Evolutionary conservation across 2,113 vertebrate species (phyloP), one percentile per base, ranked within the genome.

Genomic region (Brienomyrus longianalis): DNA sequence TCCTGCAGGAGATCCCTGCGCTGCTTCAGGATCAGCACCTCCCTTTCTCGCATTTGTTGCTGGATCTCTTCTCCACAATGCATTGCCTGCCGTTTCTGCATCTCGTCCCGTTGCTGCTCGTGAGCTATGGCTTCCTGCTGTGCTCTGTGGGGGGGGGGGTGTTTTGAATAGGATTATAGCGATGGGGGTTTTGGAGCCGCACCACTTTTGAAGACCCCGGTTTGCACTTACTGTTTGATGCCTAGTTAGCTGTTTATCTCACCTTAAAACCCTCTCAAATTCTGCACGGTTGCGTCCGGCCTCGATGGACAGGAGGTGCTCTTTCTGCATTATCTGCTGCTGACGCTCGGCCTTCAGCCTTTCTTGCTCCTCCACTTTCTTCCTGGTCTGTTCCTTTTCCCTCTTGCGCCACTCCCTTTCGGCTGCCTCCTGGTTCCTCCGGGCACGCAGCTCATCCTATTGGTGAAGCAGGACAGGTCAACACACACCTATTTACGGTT

Each of bases 371-470:
- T 95, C 94, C 0, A 86, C 90, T 88, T 94, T 96, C 91, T 91
- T 96, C 54, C 5, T 90, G 0, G 91, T 93, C 0, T 91, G 74
- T 88, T 97, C 96, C 89, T 92, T 96, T 89, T 98, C 96, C 87
- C 95, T 97, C 13, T 80, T 94, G 86, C 98, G 96, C 98, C 98
- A 99, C 31, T 97, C 95, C 19, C 97, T 93, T 90, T 97, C 97
- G 0, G 94, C 83, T 0, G 91, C 95, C 50, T 98, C 97, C 47
- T 97, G 97, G 94, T 96, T 97, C 91, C 97, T 96, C 74, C 95
- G 96, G 87, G 97, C 97, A 23, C 97, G 93, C 86, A 97, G 93
- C 1, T 95, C 97, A 15, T 98, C 97, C 98, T 99, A 83, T 11
- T 50, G 3, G 43, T 56, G 11, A 19, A n/a, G 52, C 52, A 86